Conservation (phyloP, 1,140 invertebrate species). For the Berghia stephanieae region DNA sequence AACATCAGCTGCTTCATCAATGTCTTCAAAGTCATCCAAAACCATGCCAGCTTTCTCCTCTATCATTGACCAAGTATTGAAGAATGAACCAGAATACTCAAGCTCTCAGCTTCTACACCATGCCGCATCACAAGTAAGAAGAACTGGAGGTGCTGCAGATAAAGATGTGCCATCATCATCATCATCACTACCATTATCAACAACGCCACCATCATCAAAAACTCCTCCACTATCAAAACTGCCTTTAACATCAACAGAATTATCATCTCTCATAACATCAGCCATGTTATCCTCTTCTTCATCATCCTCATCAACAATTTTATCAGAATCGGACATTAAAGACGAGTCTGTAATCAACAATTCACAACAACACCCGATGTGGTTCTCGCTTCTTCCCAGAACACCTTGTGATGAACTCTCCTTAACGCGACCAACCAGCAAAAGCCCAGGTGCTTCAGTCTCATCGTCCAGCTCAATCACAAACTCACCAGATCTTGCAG, state of each 20-base stretch:
- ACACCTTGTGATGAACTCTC: conserved; percentile 73
- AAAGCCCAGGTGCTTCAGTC: neutral
- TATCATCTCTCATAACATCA: neutral
- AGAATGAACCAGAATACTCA: conserved; percentile 4
- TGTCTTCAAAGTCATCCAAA: neutral
- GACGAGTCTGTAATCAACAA: no score
- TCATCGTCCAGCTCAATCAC: no score
- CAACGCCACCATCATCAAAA: conserved; percentile 35
- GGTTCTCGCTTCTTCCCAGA: conserved; percentile 75
- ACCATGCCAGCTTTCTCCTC: neutral
- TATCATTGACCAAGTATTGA: neutral
- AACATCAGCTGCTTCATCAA: conserved; percentile 13
- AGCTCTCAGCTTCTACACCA: conserved; percentile 23
- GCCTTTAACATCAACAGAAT: conserved; percentile 39
- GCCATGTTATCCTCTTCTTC: no score
- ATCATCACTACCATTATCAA: conserved; percentile 30
- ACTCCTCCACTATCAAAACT: conserved; percentile 23
- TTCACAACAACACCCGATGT: conserved; percentile 69
- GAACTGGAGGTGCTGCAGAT: conserved; percentile 13
- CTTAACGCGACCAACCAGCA: conserved; percentile 45
- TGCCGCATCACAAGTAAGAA: conserved; percentile 23
- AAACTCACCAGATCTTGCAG: no score
- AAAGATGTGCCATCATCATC: neutral
- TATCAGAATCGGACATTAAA: no score
- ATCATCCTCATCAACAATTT: no score